Percentiles rank a stretch among this genome's conserved stretches.
phyloP scores from a whole-genome alignment of 2,888 invertebrate genomes.

The Chymomyza amoena region DNA sequence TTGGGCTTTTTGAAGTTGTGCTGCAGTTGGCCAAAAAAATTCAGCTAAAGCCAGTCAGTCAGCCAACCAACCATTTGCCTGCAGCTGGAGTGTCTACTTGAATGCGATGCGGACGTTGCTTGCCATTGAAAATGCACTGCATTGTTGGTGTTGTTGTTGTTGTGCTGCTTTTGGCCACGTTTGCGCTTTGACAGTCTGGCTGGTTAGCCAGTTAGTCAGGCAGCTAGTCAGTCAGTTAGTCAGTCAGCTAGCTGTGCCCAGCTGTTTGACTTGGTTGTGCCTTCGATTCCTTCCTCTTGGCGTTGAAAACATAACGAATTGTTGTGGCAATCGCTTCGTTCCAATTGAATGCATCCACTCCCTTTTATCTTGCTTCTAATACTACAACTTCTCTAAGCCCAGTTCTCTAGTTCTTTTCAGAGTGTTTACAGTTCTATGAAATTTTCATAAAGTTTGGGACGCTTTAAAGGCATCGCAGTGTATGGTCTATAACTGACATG shows the following conservation, averaged over 20 bases:
- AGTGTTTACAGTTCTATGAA: neutral
- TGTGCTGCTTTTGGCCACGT: constrained; percentile 22
- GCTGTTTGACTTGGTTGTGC: constrained; percentile 24
- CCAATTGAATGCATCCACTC: constrained; percentile 71
- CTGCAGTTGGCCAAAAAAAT: constrained; percentile 35
- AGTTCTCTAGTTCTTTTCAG: neutral
- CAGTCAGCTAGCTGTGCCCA: constrained; percentile 33
- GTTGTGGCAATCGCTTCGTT: constrained; percentile 76
- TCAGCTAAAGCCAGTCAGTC: constrained; percentile 35
- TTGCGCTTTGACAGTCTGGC: constrained; percentile 25
- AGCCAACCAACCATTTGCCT: constrained; percentile 60
- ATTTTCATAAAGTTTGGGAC: neutral
- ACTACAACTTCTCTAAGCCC: neutral
- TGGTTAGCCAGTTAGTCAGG: constrained; percentile 37
- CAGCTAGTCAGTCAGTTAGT: constrained; percentile 53
- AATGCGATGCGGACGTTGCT: constrained; percentile 40
- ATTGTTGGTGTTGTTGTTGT: constrained; percentile 10
- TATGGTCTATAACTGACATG: no score
- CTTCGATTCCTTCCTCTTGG: constrained; percentile 30
- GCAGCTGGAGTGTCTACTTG: constrained; percentile 48
- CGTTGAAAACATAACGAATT: constrained; percentile 72
- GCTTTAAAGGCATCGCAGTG: no score
- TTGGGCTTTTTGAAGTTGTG: neutral
- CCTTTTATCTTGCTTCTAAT: constrained; percentile 15
- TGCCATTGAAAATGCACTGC: constrained; percentile 61